Conservation (phyloP, 2,888 invertebrate species). For the Drepana falcataria region DNA sequence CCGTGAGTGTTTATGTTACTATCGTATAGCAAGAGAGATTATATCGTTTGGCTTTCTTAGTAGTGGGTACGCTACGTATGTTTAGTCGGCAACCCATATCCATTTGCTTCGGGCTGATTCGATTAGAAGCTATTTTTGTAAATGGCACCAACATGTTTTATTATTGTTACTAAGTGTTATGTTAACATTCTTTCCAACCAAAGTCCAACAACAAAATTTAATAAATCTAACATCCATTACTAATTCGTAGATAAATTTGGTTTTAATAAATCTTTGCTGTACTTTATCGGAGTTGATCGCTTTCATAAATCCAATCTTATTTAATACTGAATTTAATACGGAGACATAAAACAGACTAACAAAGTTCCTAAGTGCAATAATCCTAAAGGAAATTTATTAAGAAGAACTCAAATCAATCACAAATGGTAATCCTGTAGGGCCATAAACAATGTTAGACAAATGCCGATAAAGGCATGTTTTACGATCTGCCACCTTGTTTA, state of each 20-base stretch:
- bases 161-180: slow-evolving; percentile 10
- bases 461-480: slow-evolving; percentile 60
- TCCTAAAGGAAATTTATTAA: slow-evolving; percentile 55
- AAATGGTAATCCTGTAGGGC: slow-evolving; percentile 62
- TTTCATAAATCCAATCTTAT: slow-evolving; percentile 42
- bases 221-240: slow-evolving; percentile 26
- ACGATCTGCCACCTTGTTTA: slow-evolving; percentile 73
- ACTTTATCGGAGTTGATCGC: slow-evolving; percentile 43
- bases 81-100: slow-evolving; percentile 66
- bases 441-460: slow-evolving; percentile 68
- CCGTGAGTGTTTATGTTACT: slow-evolving; percentile 2
- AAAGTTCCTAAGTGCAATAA: slow-evolving; percentile 40
- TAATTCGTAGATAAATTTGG: slow-evolving; percentile 41
- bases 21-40: slow-evolving; percentile 18
- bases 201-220: slow-evolving; percentile 22
- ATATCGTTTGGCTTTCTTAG: slow-evolving; percentile 42
- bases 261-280: slow-evolving; percentile 44
- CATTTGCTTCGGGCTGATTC: slow-evolving; percentile 65
- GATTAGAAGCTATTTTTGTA: slow-evolving; percentile 55
- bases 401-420: slow-evolving; percentile 69
- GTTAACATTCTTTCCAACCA: slow-evolving; percentile 3
- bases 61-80: slow-evolving; percentile 64
- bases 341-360: slow-evolving; percentile 50
- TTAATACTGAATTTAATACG: slow-evolving; percentile 49
- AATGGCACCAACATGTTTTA: slow-evolving; percentile 30